Percentiles rank a stretch among this genome's conserved stretches.
phyloP scores from a whole-genome alignment of 2,113 vertebrate genomes.

The Tringa solitaria region DNA sequence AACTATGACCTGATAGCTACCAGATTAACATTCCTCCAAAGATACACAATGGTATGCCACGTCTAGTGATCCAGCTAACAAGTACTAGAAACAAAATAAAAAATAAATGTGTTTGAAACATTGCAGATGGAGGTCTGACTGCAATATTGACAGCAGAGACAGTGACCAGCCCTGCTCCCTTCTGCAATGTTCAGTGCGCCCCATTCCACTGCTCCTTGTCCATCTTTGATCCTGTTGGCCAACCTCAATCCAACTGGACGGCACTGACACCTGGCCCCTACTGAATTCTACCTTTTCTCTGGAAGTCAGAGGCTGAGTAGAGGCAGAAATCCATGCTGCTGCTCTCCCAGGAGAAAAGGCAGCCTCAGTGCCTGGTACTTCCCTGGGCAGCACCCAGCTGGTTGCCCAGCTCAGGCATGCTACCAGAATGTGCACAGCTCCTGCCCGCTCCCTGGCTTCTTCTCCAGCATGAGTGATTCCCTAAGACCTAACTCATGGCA shows the following conservation, averaged over 20 bases:
- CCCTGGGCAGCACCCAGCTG: not conserved
- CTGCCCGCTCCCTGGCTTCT: not conserved
- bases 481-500: not conserved
- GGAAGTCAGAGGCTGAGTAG: not conserved
- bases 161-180: not conserved
- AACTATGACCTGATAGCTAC: not conserved
- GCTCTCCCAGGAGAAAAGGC: not conserved
- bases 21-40: not conserved
- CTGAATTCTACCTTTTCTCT: not conserved
- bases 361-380: not conserved
- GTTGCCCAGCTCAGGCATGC: not conserved
- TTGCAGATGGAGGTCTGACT: not conserved
- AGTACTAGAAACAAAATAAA: not conserved
- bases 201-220: not conserved
- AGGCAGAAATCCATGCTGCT: not conserved
- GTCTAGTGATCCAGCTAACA: not conserved
- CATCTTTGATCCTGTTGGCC: accelerated
- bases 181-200: not conserved
- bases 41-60: not conserved
- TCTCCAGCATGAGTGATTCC: not conserved
- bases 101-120: not conserved
- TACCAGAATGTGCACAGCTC: no score
- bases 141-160: not conserved
- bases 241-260: not conserved
- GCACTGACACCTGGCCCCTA: not conserved